A percentile compares a stretch with the other conserved stretches of the same genome.
phyloP scores from a whole-genome alignment of 2,113 vertebrate species.

The Cervus canadensis region DNA sequence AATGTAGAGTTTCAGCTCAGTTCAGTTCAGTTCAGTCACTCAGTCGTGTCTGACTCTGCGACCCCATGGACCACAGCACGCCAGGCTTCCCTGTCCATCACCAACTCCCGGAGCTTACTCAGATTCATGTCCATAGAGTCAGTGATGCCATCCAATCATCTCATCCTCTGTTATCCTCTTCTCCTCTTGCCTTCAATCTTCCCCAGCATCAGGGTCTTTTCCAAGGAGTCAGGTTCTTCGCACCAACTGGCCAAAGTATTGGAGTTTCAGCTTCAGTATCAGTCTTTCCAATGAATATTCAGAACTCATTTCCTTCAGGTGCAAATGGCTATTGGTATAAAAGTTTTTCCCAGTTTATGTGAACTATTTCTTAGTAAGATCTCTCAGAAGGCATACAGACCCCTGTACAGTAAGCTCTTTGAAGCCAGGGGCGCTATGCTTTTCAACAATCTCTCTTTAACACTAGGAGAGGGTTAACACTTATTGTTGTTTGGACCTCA shows the following conservation, averaged over 20 bases:
- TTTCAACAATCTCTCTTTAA: background rate
- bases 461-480: background rate
- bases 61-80: background rate
- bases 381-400: background rate
- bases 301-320: background rate
- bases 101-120: background rate
- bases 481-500: background rate
- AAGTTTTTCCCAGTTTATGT: background rate
- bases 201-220: background rate
- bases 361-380: background rate
- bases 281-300: background rate
- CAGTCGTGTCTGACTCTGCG: background rate
- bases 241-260: background rate
- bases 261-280: background rate
- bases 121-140: background rate
- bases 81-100: background rate
- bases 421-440: background rate
- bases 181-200: background rate
- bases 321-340: background rate
- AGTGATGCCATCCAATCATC: background rate
- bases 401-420: background rate
- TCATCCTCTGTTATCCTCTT: background rate
- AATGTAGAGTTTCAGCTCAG: background rate
- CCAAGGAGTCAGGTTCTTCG: background rate
- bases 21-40: background rate